Conservation (phyloP, 1,140 invertebrate genomes). For the Ceratosolen solmsi region DNA sequence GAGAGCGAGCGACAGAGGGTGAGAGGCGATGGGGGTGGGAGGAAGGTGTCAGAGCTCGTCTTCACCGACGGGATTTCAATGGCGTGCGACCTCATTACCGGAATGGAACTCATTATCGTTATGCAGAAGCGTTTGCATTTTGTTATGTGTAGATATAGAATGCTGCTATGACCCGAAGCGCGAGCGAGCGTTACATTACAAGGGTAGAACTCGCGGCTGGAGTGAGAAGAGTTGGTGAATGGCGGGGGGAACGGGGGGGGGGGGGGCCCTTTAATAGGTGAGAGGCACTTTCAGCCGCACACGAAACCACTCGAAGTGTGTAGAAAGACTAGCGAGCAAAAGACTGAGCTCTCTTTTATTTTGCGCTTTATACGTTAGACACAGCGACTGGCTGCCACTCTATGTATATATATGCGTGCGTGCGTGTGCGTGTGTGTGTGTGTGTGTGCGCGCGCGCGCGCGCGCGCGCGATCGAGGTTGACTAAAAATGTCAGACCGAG, state of each 20-base stretch:
- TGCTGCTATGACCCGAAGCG: not conserved
- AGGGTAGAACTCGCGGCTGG: not conserved
- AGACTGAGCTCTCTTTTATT: constrained; percentile 33
- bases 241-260: not conserved
- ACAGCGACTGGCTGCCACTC: not conserved
- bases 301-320: constrained; percentile 58
- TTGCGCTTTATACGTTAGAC: constrained; percentile 4
- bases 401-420: not conserved
- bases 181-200: not conserved
- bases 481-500: not conserved
- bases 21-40: constrained; percentile 26
- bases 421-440: not conserved
- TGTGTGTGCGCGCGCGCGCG: not conserved
- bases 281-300: constrained; percentile 67
- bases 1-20: constrained; percentile 28
- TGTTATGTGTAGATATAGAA: constrained; percentile 54
- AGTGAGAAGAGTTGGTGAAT: too few relatives aligned
- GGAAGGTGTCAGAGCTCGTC: constrained; percentile 38
- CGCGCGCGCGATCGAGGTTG: not conserved
- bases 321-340: constrained; percentile 32
- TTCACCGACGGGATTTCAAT: constrained; percentile 66
- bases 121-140: constrained; percentile 64
- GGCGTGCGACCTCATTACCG: constrained; percentile 72
- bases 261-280: constrained; percentile 63
- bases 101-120: constrained; percentile 70